Conservation (phyloP, 2,113 vertebrate species). For the Burhinus oedicnemus region DNA sequence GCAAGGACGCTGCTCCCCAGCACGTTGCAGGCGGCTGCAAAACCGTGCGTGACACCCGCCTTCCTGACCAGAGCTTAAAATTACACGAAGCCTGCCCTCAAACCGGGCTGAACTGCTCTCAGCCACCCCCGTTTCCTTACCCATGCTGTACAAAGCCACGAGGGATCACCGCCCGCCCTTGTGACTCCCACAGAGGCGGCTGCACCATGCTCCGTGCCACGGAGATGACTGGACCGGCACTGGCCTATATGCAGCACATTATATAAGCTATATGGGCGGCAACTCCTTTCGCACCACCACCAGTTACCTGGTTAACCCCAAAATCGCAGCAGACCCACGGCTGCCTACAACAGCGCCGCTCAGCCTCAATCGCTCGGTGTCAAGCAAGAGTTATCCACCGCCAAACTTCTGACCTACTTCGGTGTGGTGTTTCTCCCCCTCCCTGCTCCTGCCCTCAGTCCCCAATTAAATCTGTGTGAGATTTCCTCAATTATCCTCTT, state of each 20-base stretch:
- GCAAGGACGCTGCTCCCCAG: background rate
- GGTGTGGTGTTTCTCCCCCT: background rate
- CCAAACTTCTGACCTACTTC: slow-evolving; percentile 45
- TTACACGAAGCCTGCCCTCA: accelerated
- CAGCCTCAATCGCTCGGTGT: background rate
- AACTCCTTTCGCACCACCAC: background rate
- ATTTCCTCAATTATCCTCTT: slow-evolving; percentile 67
- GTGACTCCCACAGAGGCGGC: background rate
- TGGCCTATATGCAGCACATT: background rate
- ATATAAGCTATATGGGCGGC: background rate
- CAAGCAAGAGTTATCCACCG: background rate
- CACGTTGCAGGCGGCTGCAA: accelerated
- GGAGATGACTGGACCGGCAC: background rate
- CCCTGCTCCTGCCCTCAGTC: slow-evolving; percentile 40
- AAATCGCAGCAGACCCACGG: background rate
- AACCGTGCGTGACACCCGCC: accelerated
- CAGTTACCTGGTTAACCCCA: background rate
- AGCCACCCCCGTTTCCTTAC: background rate
- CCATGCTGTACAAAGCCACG: accelerated
- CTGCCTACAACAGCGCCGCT: background rate
- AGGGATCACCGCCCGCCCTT: background rate
- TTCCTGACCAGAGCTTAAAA: background rate
- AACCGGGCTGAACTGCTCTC: background rate
- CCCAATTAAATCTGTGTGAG: slow-evolving; percentile 59
- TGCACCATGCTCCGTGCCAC: background rate